Conservation (phyloP, 2,797 vertebrate species). For the Distichodus sexfasciatus region DNA sequence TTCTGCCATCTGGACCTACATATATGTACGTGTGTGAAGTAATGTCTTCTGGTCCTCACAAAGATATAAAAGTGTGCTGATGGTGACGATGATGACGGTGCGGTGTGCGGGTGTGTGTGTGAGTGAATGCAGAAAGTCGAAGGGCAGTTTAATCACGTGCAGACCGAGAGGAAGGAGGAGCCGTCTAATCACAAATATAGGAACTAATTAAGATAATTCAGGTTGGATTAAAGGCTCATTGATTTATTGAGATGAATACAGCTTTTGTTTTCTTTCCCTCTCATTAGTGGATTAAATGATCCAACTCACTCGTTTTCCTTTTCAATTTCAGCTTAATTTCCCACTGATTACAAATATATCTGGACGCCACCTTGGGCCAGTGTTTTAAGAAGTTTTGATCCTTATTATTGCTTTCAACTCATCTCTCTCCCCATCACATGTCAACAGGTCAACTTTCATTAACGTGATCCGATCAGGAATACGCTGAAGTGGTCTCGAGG, state of each 20-base stretch:
- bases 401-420: constrained; percentile 26
- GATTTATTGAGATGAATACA: constrained; percentile 59
- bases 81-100: too few species aligned
- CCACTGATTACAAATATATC: constrained; percentile 35
- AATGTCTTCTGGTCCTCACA: too few species aligned
- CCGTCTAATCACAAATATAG: constrained; percentile 60
- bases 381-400: constrained; percentile 31
- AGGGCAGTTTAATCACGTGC: constrained; percentile 29
- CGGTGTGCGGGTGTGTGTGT: constrained; percentile 4
- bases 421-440: constrained; percentile 3
- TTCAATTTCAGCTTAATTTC: constrained; percentile 53
- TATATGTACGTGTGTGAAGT: too few species aligned
- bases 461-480: neutral
- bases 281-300: constrained; percentile 54
- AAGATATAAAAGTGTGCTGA: too few species aligned
- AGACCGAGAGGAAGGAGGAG: constrained; percentile 46
- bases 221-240: constrained; percentile 62
- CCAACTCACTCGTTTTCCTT: constrained; percentile 46
- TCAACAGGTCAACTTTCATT: constrained; percentile 4
- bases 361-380: constrained; percentile 23
- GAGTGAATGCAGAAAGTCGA: neutral
- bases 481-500: neutral
- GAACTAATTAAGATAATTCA: constrained; percentile 65
- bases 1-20: too few species aligned
- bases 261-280: constrained; percentile 61